Evolutionary conservation across 2,888 invertebrate genomes (phyloP).

Genomic region (Acrocyrtus sp.): DNA sequence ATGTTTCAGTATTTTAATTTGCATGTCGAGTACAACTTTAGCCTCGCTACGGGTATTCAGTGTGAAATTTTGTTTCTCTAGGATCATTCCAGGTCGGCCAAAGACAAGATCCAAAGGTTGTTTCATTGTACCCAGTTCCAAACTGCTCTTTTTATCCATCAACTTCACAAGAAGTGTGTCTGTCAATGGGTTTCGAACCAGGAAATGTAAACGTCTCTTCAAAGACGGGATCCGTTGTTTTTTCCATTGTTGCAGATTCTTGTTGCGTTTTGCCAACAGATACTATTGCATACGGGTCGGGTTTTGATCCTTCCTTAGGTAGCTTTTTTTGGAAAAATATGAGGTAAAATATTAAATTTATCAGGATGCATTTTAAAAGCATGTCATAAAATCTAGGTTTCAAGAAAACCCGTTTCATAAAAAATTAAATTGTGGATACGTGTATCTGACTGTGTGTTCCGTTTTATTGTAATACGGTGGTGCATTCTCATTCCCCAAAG

Average conservation of each 20-base stretch:
- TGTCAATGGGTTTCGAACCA: constrained; percentile 90
- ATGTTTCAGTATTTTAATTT: constrained; percentile 52
- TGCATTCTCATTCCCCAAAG: too few species aligned
- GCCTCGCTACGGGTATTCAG: constrained; percentile 60
- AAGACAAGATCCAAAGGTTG: constrained; percentile 60
- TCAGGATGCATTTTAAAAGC: neutral
- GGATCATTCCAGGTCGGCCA: constrained; percentile 60
- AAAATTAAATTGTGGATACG: neutral
- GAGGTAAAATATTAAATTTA: neutral
- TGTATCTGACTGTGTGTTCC: too few species aligned
- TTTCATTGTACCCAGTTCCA: constrained; percentile 61
- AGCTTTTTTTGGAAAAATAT: constrained; percentile 17
- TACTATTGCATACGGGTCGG: constrained; percentile 62
- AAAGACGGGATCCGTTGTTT: constrained; percentile 85
- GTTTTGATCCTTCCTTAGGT: constrained; percentile 57
- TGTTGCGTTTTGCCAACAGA: constrained; percentile 62
- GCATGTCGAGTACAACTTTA: constrained; percentile 59
- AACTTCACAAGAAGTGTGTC: constrained; percentile 87
- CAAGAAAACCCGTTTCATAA: neutral
- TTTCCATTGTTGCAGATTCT: constrained; percentile 53
- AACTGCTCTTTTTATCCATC: constrained; percentile 60
- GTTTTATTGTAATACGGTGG: too few species aligned
- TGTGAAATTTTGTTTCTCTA: constrained; percentile 61
- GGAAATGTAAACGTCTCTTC: constrained; percentile 94
- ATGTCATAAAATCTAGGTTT: too few species aligned